These are phyloP conservation scores for Tipula confusa DNA, from an alignment of 2,888 invertebrate species.

Conservation along the genomic window DNA sequence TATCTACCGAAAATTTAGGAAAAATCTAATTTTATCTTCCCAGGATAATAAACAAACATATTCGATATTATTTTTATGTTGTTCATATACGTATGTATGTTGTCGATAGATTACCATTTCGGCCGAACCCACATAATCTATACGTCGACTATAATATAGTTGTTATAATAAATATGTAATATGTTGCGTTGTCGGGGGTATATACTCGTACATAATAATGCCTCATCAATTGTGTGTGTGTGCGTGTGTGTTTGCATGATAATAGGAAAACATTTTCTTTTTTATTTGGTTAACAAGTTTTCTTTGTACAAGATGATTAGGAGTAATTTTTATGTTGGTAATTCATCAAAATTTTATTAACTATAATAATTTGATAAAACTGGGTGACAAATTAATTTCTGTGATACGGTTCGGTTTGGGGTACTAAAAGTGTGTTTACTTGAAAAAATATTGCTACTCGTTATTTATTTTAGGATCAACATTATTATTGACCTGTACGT, in stretches of 20 bases:
- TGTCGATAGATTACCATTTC: slow-evolving; percentile 1
- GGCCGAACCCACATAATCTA: not conserved
- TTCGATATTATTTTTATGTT: slow-evolving; percentile 12
- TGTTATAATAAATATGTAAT: not conserved
- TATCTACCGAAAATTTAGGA: not conserved
- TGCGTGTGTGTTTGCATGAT: not conserved
- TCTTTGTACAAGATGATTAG: not conserved
- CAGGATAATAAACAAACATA: not conserved
- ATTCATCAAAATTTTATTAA: not conserved
- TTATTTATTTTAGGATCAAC: no score
- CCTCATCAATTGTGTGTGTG: not conserved
- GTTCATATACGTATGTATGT: not conserved
- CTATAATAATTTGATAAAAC: not conserved
- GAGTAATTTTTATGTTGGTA: not conserved
- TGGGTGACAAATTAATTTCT: not conserved
- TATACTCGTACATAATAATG: not conserved
- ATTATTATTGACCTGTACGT: no score
- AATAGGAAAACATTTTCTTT: not conserved
- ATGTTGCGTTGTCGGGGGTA: not conserved
- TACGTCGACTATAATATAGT: not conserved
- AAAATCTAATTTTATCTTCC: slow-evolving; percentile 25
- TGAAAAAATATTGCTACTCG: no score
- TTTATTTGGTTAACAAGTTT: not conserved
- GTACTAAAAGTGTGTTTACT: no score
- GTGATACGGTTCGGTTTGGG: no score